Base-by-base conservation (phyloP, 2,888 invertebrate genomes). In the Cheilosia pagana region DNA sequence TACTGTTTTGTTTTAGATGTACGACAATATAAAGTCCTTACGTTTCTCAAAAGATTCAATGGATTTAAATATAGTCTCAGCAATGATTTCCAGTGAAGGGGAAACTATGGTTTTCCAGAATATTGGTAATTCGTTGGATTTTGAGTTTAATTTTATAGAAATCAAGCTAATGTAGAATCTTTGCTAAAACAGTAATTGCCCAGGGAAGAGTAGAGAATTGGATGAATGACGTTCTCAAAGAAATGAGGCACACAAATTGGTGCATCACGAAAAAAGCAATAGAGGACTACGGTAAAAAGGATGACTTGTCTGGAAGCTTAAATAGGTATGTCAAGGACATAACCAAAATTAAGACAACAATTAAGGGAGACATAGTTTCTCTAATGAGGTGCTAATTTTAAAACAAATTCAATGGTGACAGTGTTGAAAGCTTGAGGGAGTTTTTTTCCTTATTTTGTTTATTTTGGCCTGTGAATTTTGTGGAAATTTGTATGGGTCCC, bases 151-250 rank as follows among this genome's bases (percentile, higher is more conserved):
- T 57, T 35, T 19, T 21, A 4, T 28, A 55, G 5, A 53, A 16
- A 5, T 28, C n/a, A 35, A 19, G 0, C 25, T 39, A 19, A 7
- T 8, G 16, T 2, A 8, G 3, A 2, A 16, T 16, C 8, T 19
- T 19, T 45, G 7, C 19, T 19, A 50, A 28, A 41, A 35, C 35
- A 91, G 95, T 97, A 0, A 91, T 93, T 67, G 95, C 96, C 0
- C 95, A 96, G 88, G 97, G 97, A 0, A 94, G 96, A 87, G 96
- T 98, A 0, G 98, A 98, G 91, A 95, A 96, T 88, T 98, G 98
- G 98, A 97, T 98, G 98, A 96, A 96, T 86, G 92, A 94, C 39
- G 95, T 98, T 2, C 93, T 98, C 19, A 92, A 91, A 3, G 98
- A 98, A 92, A 98, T 98, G 98, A 94, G 96, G 50, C 92, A 92